Evolutionary conservation across 2,113 vertebrate genomes (phyloP).

Genomic region (crab-eating macaque (Macaca fascicularis)): DNA sequence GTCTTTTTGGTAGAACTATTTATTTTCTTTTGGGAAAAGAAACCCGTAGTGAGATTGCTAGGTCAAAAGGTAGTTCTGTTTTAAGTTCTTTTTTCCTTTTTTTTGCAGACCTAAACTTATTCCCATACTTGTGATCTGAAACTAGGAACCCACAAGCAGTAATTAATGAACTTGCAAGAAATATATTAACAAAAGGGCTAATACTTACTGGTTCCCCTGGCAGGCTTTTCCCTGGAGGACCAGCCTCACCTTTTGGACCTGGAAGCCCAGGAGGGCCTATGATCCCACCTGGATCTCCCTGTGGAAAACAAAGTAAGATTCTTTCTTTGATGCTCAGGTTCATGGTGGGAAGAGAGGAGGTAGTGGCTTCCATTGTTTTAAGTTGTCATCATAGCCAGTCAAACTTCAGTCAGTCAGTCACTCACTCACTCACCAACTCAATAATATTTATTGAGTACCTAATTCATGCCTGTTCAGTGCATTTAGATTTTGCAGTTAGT

Average conservation of each 20-base stretch:
- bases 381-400: not conserved
- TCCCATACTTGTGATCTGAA: not conserved
- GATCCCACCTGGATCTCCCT: slow-evolving; percentile 92
- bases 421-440: not conserved
- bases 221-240: slow-evolving; percentile 87
- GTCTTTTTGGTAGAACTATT: too few relatives aligned
- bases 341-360: not conserved
- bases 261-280: slow-evolving; percentile 89
- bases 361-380: not conserved
- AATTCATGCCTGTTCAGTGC: not conserved
- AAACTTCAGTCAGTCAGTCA: not conserved
- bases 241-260: slow-evolving; percentile 95
- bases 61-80: too few relatives aligned
- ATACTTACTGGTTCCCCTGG: slow-evolving; percentile 86
- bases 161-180: not conserved
- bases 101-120: not conserved
- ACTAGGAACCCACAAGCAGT: not conserved
- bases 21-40: too few relatives aligned
- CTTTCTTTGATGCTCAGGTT: not conserved
- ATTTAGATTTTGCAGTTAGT: not conserved
- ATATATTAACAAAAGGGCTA: not conserved
- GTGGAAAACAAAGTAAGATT: slow-evolving; percentile 47
- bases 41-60: too few relatives aligned
- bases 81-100: not conserved
- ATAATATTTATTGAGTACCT: not conserved